Conservation (phyloP, 2,888 invertebrate species). For the Agonum fuliginosum region DNA sequence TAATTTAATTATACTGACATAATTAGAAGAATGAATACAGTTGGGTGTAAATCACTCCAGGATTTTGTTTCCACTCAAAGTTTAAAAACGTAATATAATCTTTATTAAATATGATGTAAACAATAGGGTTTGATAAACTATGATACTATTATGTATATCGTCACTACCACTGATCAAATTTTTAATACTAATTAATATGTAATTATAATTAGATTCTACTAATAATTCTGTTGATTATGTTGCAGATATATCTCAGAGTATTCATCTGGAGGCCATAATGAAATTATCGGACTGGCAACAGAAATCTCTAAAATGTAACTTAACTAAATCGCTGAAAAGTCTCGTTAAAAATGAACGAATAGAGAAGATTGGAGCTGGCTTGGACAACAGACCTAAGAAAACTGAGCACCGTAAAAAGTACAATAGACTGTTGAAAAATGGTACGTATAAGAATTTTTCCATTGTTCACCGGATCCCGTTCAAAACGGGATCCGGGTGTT, state of each 20-base stretch:
- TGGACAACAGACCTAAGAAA: conserved; percentile 70
- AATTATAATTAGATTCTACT: background rate
- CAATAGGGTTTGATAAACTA: conserved; percentile 11
- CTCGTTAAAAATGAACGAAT: conserved; percentile 67
- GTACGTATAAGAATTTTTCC: too few relatives aligned
- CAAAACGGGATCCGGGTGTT: too few relatives aligned
- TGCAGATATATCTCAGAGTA: conserved; percentile 79
- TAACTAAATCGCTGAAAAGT: conserved; percentile 69
- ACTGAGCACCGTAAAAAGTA: conserved; percentile 74
- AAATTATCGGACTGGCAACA: conserved; percentile 89
- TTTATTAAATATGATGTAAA: background rate
- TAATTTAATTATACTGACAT: too few relatives aligned
- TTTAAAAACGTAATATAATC: too few relatives aligned
- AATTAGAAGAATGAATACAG: too few relatives aligned
- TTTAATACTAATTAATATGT: background rate
- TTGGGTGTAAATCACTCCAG: too few relatives aligned
- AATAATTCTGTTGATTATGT: background rate
- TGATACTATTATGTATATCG: conserved; percentile 36
- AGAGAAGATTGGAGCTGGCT: conserved; percentile 65
- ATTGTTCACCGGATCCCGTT: too few relatives aligned
- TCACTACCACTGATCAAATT: conserved; percentile 29
- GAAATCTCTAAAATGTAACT: conserved; percentile 75
- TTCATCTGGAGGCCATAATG: conserved; percentile 83
- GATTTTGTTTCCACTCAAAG: too few relatives aligned
- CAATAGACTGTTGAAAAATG: conserved; percentile 73